Base-by-base conservation (phyloP, 1,140 invertebrate genomes). In the Orius insidiosus region DNA sequence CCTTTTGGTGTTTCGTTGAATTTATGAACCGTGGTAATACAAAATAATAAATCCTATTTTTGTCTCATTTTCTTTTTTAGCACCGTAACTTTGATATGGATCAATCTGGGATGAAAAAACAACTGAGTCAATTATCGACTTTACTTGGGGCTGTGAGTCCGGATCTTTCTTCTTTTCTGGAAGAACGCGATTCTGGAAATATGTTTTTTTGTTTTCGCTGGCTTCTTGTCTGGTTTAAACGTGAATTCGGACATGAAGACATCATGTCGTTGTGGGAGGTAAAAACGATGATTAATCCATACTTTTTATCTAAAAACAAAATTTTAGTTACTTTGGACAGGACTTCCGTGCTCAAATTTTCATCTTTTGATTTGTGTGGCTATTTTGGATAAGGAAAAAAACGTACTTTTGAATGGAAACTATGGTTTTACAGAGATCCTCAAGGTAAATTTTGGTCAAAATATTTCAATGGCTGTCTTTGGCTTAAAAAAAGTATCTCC, bases 1-100 rank as follows among this genome's bases (percentile, higher is more conserved):
- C 90, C 1, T 99, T 99, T 71, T 99, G 96, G 96, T 96, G 90
- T 63, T 99, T 99, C 67, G 90, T 89, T 43, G 90, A 89, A n/a
- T 89, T 97, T 52, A 98, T 99, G 90, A 77, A 97, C 46, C 78
- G 76, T 95, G 60, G 88, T 92, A 63, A 74, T 24, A 4, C 24
- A 24, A 4, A 7, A 24, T 4, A 24, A 4, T 24, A 3, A 24
- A 24, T 24, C 24, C 24, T 2, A 30, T 46, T 32, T 47, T 13
- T 15, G 15, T 31, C 32, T 50, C 6, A 41, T 24, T 4, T 4
- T 24, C 24, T 3, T 13, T 67, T 67, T 48, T 59, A 90, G 85
- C 74, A 75, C 55, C 70, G 72, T n/a, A 98, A 98, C 68, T 98
- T 98, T 67, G 89, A 96, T 59, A 81, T 95, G 64, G 90, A 95